These are phyloP conservation scores for Drosophila diplacantha DNA, from an alignment of 2,888 invertebrate species.

Conservation along the genomic window DNA sequence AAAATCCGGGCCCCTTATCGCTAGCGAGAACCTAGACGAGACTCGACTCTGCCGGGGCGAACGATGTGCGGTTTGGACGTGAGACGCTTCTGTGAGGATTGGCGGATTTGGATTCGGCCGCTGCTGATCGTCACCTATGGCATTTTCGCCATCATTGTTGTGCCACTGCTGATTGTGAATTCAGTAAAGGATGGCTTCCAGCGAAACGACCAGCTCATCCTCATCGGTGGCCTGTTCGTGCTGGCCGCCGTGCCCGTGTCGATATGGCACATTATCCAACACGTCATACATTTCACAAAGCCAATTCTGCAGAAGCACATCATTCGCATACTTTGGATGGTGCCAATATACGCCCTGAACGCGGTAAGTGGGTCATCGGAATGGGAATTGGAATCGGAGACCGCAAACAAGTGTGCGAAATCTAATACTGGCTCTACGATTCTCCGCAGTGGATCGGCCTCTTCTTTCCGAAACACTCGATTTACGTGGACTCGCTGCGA, in stretches of 20 bases:
- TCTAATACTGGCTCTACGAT: constrained; percentile 11
- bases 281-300: constrained; percentile 94
- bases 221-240: constrained; percentile 95
- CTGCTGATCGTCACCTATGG: constrained; percentile 88
- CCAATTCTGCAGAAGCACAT: constrained; percentile 95
- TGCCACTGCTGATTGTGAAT: constrained; percentile 89
- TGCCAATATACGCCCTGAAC: constrained; percentile 96
- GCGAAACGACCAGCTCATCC: constrained; percentile 87
- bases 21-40: constrained; percentile 1
- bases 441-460: constrained; percentile 81
- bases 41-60: not conserved
- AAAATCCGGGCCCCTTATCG: constrained; percentile 9
- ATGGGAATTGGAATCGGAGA: constrained; percentile 7
- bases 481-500: constrained; percentile 94
- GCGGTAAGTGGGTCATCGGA: constrained; percentile 83
- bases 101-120: constrained; percentile 95
- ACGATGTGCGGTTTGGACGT: constrained; percentile 69
- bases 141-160: constrained; percentile 87
- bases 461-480: constrained; percentile 90
- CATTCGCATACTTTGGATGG: constrained; percentile 98
- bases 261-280: constrained; percentile 96
- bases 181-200: constrained; percentile 88
- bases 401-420: constrained; percentile 27
- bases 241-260: constrained; percentile 93
- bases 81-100: constrained; percentile 78